Evolutionary conservation across 1,140 invertebrate species (phyloP), one percentile per base, ranked within the genome.

Genomic region (Platyscapa corneri): DNA sequence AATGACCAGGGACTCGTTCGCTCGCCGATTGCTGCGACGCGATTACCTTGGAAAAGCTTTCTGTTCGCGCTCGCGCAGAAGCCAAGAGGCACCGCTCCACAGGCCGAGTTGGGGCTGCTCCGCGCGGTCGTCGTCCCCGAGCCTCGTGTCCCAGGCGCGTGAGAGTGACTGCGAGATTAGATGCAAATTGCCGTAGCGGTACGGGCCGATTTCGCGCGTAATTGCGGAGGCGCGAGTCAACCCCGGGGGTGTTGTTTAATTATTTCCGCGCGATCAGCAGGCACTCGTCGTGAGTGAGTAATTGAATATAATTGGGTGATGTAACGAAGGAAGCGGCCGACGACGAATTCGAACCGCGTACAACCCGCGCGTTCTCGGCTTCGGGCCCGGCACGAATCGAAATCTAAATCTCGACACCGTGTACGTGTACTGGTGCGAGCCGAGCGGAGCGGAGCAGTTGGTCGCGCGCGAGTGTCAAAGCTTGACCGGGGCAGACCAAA

Each of bases 111-210:
- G 8, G 2, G 27, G 56, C 56, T 23, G 23, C 3, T 60, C 56
- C 27, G 20, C 56, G 56, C 56, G 82, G 76, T 86, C 87, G 49
- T 84, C 79, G 84, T 82, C 86, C 82, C 60, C 78, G n/a, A n/a
- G n/a, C n/a, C n/a, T n/a, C n/a, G n/a, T n/a, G n/a, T n/a, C n/a
- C 80, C 49, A 18, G 74, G 18, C n/a, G 20, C 56, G 56, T 37
- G 34, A 27, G 70, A 84, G 65, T 64, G 79, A 82, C 82, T 83
- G 56, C 46, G 64, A 79, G 78, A 86, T 86, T 87, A 86, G 87
- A 86, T 87, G 87, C 82, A 86, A 87, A 86, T 87, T 84, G 75
- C 82, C 64, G 34, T 86, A 87, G 87, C 87, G 85, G 85, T 87
- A 86, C 60, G 78, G 14, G 65, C 53, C 60, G 64, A 81, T 81